phyloP scores from a whole-genome alignment of 2,113 vertebrate species.

The Bos taurus region ARS-UCD2.0 NC_037334.1:106065501-106066000 shows the following conservation, averaged over 20 bases:
- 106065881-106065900: slow-evolving; percentile 61
- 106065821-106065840: slow-evolving; percentile 38
- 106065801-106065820: slow-evolving; percentile 29
- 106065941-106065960: slow-evolving; percentile 71
- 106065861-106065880: slow-evolving; percentile 70
- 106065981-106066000: slow-evolving; percentile 69
- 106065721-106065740: slow-evolving; percentile 28
- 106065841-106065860: slow-evolving; percentile 51
- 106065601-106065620: not conserved
- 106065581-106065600: not conserved
- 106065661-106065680: not conserved
- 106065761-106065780: not conserved
- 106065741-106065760: not conserved
- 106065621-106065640: slow-evolving; percentile 28
- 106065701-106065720: not conserved
- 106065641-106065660: not conserved
- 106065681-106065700: not conserved
- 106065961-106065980: slow-evolving; percentile 75
- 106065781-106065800: slow-evolving; percentile 50
- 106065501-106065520: not conserved
- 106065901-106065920: slow-evolving; percentile 68
- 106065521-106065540: not conserved
- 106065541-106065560: not conserved
- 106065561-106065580: not conserved
- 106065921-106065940: slow-evolving; percentile 73